Base-by-base conservation (phyloP, 2,888 invertebrate genomes). In the Rambutsinella grinnellia region DNA sequence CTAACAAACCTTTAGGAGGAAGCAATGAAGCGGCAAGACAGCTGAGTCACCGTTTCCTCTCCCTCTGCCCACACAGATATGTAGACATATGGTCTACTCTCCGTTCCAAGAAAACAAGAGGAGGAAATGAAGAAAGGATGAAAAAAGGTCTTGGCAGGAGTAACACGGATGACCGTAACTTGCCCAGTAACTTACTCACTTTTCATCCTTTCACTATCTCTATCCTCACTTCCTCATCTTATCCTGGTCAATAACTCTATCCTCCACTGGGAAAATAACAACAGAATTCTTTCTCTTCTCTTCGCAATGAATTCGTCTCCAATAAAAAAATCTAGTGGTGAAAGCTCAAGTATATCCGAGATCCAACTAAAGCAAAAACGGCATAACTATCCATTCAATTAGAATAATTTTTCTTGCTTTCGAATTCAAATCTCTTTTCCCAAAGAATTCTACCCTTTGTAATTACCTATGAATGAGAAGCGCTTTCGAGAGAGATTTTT, bases 1-100 rank as follows among this genome's bases (percentile, higher is more conserved):
- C 76, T 76, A 79, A 79, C 79, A 81, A 79, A 81, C 80, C 78
- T 78, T 78, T 78, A 63, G 70, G 68, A 70, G 58, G 53, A 76
- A 65, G 66, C 76, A 76, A 76, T 76, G 76, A 79, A 77, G 70
- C 77, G 77, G 77, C 75, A 77, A 79, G 75, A 79, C 70, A 78
- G 79, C 79, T 78, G 79, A 79, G 75, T 79, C 77, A 60, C 71
- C 76, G 69, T 71, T 76, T 78, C 77, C 75, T 75, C 60, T 66
- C 63, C 69, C 58, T 53, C 60, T 36, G 36, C 13, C 5, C 36
- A 36, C 36, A 36, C 13, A 36, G 5, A 8, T 13, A 36, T 8
- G 13, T 5, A 13, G 6, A 13, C 36, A 36, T 36, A 36, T 36
- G 36, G 36, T 36, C 36, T 5, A 21, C n/a, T n/a, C 36, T 19